Base-by-base conservation (phyloP, 1,140 invertebrate genomes). In the Cherax quadricarinatus region DNA sequence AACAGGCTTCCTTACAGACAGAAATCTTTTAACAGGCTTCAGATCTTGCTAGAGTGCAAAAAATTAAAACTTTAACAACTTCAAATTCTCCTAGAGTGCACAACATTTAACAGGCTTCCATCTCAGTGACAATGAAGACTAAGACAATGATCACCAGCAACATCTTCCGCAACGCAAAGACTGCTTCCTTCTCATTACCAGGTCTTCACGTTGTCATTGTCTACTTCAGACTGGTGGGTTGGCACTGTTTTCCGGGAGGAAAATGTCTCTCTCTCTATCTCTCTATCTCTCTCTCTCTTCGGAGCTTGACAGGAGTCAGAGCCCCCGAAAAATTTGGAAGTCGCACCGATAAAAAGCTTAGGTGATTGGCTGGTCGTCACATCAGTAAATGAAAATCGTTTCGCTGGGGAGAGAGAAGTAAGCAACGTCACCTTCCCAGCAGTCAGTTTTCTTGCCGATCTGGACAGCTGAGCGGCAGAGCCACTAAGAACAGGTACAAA, bases 301-400 rank as follows among this genome's bases (percentile, higher is more conserved):
- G 24, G 30, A 66, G 49, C 83, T 49, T 85, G 83, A 70, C 60
- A 30, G 83, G 24, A 62, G 70, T 30, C 53, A 85, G 48, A 85
- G 53, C 70, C 24, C 48, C 83, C 24, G 70, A 70, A 85, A 53
- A 85, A 62, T 62, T 30, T 70, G 60, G 48, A 24, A 24, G 30
- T 41, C 30, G 30, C 30, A 41, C 30, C n/a, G 53, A 49, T 85
- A 85, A 85, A 85, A 85, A 57, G 83, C 60, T 70, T 49, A 85
- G 60, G 62, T 85, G 83, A 85, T 66, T 85, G 83, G 83, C 83
- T 85, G 60, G 24, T 85, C 70, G 83, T 85, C 83, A 66, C 83
- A 66, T 66, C 48, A 66, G 60, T 85, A 85, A 85, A 85, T 85
- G 30, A 70, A 66, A 41, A 70, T 30, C 48, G 83, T 49, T 66